Conservation (phyloP, 2,888 invertebrate species). For the Nemoura dubitans region DNA sequence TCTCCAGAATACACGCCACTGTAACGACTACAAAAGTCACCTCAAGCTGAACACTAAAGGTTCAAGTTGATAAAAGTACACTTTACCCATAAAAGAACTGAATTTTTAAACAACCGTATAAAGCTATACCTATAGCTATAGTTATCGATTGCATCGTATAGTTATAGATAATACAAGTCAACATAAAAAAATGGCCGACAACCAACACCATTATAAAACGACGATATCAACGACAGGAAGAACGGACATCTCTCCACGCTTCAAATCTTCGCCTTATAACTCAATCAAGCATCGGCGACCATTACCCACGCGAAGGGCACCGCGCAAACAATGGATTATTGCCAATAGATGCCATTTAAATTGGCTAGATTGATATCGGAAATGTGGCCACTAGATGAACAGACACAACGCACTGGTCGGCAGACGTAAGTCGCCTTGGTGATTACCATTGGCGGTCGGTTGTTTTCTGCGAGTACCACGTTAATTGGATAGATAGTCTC, state of each 20-base stretch:
- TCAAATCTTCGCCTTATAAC: neutral
- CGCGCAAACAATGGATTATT: neutral
- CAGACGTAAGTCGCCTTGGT: neutral
- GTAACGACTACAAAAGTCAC: too few relatives aligned
- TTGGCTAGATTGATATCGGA: neutral
- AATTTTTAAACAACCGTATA: too few relatives aligned
- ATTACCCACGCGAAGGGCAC: neutral
- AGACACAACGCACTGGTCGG: neutral
- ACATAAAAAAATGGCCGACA: neutral
- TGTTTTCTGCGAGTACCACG: neutral
- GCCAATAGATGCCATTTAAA: constrained; percentile 12
- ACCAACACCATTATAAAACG: neutral
- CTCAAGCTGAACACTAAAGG: too few relatives aligned
- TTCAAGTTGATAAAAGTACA: too few relatives aligned
- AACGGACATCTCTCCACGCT: neutral
- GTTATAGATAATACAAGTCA: neutral
- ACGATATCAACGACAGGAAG: neutral
- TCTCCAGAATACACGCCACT: too few relatives aligned
- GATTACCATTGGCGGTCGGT: neutral
- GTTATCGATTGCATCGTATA: too few relatives aligned
- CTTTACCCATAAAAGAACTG: too few relatives aligned
- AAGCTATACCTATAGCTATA: too few relatives aligned
- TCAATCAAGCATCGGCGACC: neutral
- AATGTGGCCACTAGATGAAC: neutral
- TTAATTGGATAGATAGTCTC: neutral